Evolutionary conservation across 2,888 invertebrate species (phyloP), one percentile per base, ranked within the genome.

Genomic region (Phengaris alcon): DNA sequence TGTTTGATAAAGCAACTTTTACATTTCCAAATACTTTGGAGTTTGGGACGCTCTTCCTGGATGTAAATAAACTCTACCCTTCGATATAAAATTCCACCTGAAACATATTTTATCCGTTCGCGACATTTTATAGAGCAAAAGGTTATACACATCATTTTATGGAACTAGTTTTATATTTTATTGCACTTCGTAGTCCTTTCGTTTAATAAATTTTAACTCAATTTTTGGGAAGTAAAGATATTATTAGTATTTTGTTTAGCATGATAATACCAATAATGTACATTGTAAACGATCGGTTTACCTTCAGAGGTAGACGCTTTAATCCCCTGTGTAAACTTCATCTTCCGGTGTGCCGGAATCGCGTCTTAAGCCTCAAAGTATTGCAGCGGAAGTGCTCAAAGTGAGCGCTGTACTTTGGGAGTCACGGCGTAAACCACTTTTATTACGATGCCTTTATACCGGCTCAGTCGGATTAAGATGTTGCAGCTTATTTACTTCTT

Each of bases 241-340:
- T 55, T 55, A n/a, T 55, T n/a, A n/a, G 55, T 55, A 55, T 55
- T 55, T 55, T 55, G 55, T 55, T 55, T 6, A 55, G 55, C 13
- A 13, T n/a, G 55, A n/a, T 7, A 55, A 55, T 55, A 55, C 13
- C 13, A 15, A 7, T 57, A 57, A 3, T 57, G 57, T 9, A 3
- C 3, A 35, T 35, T 35, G 35, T 35, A 59, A 22, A 22, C 22
- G 59, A 59, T 22, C 22, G 22, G 59, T 12, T 22, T 64, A 64
- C 64, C 64, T 64, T 13, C 64, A 12, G 54, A 54, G 48, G 68
- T 55, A 55, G 75, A 54, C 73, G 75, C 72, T 82, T 85, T 86
- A 85, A 90, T 90, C 89, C 87, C 86, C 86, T 85, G 87, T 87
- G 88, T 87, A 90, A 90, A 90, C 90, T 89, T 87, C 86, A 86